These are phyloP conservation scores for Leptinotarsa lineolata DNA, from an alignment of 1,140 invertebrate species.

Conservation along the genomic window DNA sequence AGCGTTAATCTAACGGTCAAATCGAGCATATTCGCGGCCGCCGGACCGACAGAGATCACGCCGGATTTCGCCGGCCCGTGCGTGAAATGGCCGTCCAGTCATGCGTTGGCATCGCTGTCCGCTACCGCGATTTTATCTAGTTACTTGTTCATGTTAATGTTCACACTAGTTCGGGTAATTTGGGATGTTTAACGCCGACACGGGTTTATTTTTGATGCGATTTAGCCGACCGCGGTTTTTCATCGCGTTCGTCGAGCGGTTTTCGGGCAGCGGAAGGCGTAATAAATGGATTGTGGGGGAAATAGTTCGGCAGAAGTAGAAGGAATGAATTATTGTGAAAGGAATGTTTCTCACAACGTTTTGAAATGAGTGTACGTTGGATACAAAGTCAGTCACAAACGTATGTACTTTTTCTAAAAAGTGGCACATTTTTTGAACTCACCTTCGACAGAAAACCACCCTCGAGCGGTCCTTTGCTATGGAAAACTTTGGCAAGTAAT, in stretches of 20 bases:
- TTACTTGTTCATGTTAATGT: slow-evolving; percentile 41
- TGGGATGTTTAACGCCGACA: slow-evolving; percentile 31
- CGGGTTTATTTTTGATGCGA: slow-evolving; percentile 35
- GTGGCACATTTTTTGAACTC: too few relatives aligned
- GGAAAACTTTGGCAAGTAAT: too few relatives aligned
- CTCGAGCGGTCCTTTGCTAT: too few relatives aligned
- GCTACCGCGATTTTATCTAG: slow-evolving; percentile 37
- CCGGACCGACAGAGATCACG: slow-evolving; percentile 30
- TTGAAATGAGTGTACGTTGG: too few relatives aligned
- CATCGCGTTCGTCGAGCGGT: slow-evolving; percentile 4
- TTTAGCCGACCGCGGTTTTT: slow-evolving; percentile 26
- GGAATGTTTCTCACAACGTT: too few relatives aligned
- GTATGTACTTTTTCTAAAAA: too few relatives aligned
- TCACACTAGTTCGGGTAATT: slow-evolving; percentile 40
- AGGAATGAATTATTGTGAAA: too few relatives aligned
- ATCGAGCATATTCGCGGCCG: slow-evolving; percentile 29
- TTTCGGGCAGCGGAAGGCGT: neutral
- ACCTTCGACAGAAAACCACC: too few relatives aligned
- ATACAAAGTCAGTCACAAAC: too few relatives aligned
- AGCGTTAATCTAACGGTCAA: slow-evolving; percentile 12
- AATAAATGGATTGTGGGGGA: too few relatives aligned
- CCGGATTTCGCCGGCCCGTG: slow-evolving; percentile 29
- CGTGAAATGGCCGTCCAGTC: slow-evolving; percentile 35
- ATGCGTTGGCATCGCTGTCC: slow-evolving; percentile 35
- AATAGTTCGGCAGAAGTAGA: too few relatives aligned